These are phyloP conservation scores for Hemaris fuciformis DNA, from an alignment of 2,888 invertebrate genomes.

Conservation along the genomic window DNA sequence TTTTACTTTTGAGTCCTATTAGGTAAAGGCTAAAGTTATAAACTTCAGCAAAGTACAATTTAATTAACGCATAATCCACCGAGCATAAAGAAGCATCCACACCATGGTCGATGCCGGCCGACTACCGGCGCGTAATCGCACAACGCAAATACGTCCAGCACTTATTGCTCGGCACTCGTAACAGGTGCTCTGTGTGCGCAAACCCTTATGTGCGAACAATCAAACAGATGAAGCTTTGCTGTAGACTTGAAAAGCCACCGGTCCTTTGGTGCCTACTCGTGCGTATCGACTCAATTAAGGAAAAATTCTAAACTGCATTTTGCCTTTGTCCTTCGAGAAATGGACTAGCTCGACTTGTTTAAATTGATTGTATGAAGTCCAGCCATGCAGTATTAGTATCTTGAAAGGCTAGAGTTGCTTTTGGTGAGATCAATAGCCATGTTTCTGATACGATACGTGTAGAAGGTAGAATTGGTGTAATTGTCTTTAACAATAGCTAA, in stretches of 20 bases:
- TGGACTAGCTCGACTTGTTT: not conserved
- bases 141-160: constrained; percentile 75
- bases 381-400: not conserved
- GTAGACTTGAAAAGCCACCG: constrained; percentile 10
- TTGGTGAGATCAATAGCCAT: not conserved
- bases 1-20: no score
- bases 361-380: not conserved
- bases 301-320: constrained; percentile 6
- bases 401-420: not conserved
- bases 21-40: no score
- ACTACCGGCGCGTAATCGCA: constrained; percentile 64
- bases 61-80: not conserved
- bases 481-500: not conserved
- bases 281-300: constrained; percentile 3
- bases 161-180: constrained; percentile 69
- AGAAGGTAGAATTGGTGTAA: not conserved
- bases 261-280: not conserved
- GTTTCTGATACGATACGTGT: not conserved
- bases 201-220: constrained; percentile 11
- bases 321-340: not conserved
- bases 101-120: constrained; percentile 23
- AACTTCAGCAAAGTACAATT: not conserved
- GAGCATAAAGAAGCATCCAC: not conserved
- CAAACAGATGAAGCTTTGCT: constrained; percentile 5
- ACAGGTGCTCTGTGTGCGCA: constrained; percentile 19